These are phyloP conservation scores for Tarsius wallacei DNA, from an alignment of 2,797 vertebrate species.

Conservation along the genomic window DNA sequence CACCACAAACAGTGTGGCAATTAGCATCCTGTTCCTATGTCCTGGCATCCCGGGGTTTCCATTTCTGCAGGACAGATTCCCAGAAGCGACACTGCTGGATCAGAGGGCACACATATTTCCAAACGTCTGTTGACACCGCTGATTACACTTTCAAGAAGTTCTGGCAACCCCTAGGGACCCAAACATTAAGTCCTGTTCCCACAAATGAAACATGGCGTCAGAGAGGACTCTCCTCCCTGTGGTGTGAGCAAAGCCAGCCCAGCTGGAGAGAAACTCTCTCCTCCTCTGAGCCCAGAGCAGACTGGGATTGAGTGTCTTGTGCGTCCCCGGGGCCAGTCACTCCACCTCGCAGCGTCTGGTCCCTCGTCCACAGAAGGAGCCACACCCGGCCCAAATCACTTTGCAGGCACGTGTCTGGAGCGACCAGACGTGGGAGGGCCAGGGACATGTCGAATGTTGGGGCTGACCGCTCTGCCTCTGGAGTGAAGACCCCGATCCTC, in stretches of 20 bases:
- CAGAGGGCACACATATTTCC: neutral
- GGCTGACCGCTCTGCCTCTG: fast-evolving
- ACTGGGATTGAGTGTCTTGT: neutral
- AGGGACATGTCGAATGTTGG: fast-evolving
- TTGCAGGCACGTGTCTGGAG: neutral
- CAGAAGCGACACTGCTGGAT: neutral
- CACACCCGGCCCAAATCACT: neutral
- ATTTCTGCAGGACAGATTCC: neutral
- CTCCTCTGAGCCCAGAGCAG: neutral
- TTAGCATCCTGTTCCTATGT: neutral
- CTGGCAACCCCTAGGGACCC: neutral
- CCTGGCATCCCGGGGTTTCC: neutral
- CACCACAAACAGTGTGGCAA: neutral
- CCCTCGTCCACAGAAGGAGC: neutral
- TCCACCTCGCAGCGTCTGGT: neutral
- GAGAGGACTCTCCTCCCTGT: neutral
- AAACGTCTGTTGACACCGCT: neutral
- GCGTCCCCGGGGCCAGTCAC: fast-evolving
- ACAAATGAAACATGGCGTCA: neutral
- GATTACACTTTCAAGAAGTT: neutral
- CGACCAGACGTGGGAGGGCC: neutral
- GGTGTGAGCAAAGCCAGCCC: fast-evolving
- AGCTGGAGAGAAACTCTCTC: neutral
- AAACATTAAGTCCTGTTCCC: neutral
- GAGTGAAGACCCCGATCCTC: neutral